These are phyloP conservation scores for Lucilia cuprina DNA, from an alignment of 1,140 invertebrate species.

Conservation along the genomic window DNA sequence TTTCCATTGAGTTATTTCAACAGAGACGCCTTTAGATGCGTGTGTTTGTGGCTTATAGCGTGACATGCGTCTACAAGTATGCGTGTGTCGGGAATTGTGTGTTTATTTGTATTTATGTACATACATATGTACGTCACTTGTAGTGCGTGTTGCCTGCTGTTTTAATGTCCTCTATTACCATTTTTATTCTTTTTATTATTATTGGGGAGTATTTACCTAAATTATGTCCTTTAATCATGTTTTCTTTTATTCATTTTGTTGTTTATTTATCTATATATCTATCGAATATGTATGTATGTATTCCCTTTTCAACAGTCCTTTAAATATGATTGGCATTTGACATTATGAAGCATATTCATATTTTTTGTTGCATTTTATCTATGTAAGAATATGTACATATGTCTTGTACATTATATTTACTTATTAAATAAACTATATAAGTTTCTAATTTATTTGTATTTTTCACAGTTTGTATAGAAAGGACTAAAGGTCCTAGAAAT, in stretches of 20 bases:
- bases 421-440: too few species aligned
- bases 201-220: constrained; percentile 13
- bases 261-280: too few species aligned
- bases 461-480: neutral
- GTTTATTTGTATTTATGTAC: too few species aligned
- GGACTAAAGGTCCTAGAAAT: constrained; percentile 31
- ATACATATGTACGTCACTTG: neutral
- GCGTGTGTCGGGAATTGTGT: neutral
- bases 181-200: neutral
- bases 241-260: too few species aligned
- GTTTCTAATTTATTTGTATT: neutral
- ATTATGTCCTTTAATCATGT: neutral
- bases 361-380: too few species aligned
- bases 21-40: neutral
- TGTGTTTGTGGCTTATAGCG: neutral
- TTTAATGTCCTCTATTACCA: too few species aligned
- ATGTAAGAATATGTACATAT: too few species aligned
- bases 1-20: neutral
- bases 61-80: neutral
- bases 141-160: neutral
- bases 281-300: too few species aligned
- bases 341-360: neutral
- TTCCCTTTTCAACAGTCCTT: constrained; percentile 10
- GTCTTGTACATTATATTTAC: too few species aligned
- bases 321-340: constrained; percentile 20